These are phyloP conservation scores for Melanotaenia maccullochi DNA, from an alignment of 2,797 vertebrate genomes.

Conservation along the genomic window DNA sequence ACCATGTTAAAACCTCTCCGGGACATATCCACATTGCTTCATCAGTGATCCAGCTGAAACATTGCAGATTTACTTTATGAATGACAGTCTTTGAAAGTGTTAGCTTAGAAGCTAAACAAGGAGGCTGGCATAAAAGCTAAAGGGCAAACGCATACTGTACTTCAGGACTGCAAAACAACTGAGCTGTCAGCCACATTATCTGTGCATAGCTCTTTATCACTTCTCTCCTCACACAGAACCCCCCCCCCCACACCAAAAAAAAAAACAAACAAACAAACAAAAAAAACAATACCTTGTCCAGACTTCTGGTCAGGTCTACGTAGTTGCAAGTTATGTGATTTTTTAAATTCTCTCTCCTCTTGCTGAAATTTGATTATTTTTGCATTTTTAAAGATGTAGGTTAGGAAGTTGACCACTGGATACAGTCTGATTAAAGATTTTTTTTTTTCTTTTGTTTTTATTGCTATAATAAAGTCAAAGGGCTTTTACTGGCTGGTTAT, in stretches of 20 bases:
- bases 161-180: not conserved
- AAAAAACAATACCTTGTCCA: too few relatives aligned
- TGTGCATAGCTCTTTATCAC: not conserved
- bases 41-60: not conserved
- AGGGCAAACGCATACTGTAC: not conserved
- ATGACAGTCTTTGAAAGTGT: not conserved
- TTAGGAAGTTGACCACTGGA: not conserved
- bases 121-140: not conserved
- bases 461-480: not conserved
- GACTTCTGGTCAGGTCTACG: too few relatives aligned
- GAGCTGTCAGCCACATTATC: not conserved
- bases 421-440: not conserved
- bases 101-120: not conserved
- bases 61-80: not conserved
- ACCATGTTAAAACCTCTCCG: not conserved
- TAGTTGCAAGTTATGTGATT: not conserved
- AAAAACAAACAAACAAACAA: too few relatives aligned
- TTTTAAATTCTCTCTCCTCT: not conserved
- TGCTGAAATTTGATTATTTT: not conserved
- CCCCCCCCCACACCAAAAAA: too few relatives aligned
- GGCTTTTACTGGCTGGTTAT: not conserved
- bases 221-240: not conserved
- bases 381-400: not conserved
- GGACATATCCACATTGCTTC: not conserved
- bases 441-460: not conserved